Evolutionary conservation across 2,797 vertebrate species (phyloP).

Genomic region (Acomys russatus): DNA sequence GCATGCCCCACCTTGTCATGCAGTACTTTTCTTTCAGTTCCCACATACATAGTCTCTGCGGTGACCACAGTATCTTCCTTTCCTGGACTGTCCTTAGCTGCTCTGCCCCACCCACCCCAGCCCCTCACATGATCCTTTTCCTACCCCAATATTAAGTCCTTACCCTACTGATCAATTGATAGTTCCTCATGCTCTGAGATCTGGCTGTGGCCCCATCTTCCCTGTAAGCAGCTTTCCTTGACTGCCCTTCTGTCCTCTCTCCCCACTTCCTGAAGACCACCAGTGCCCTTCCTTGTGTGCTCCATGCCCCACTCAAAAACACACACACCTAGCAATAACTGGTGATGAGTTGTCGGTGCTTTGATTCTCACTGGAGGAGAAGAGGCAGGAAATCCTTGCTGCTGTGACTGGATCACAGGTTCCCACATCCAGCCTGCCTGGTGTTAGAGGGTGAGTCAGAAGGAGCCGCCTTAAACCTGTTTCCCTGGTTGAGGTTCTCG

Average conservation of each 20-base stretch:
- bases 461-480: slow-evolving; percentile 51
- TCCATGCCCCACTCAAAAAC: not conserved
- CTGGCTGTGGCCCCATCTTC: not conserved
- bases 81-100: not conserved
- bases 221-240: not conserved
- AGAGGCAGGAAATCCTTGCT: slow-evolving; percentile 12
- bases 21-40: not conserved
- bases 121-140: not conserved
- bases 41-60: not conserved
- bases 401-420: not conserved
- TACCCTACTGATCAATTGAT: not conserved
- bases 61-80: not conserved
- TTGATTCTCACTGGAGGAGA: not conserved
- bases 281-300: not conserved
- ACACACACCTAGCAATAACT: not conserved
- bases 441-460: slow-evolving; percentile 27
- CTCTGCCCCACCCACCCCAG: not conserved
- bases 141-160: not conserved
- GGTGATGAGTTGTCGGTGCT: not conserved
- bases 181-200: not conserved
- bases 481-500: slow-evolving; percentile 28
- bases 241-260: not conserved
- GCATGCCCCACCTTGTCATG: not conserved
- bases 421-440: not conserved
- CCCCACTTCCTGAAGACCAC: not conserved